Evolutionary conservation across 2,888 invertebrate genomes (phyloP).

Genomic region (Argyra leucocephala): DNA sequence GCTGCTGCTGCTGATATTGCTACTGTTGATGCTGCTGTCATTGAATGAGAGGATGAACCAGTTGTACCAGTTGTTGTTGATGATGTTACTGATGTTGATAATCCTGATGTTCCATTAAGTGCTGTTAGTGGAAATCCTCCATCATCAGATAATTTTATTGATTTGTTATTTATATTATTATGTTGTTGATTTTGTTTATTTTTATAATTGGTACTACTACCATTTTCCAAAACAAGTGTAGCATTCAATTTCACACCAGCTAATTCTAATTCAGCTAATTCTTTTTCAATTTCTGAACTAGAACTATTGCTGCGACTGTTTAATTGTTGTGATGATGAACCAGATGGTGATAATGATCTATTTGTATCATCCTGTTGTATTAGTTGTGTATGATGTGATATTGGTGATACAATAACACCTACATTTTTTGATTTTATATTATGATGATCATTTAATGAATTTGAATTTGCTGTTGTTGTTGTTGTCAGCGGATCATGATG

Average conservation of each 20-base stretch:
- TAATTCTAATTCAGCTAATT: slow-evolving; percentile 50
- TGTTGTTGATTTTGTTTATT: slow-evolving; percentile 31
- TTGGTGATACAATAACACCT: slow-evolving; percentile 28
- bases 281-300: slow-evolving; percentile 54
- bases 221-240: slow-evolving; percentile 28
- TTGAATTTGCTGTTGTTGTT: no score
- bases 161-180: slow-evolving; percentile 26
- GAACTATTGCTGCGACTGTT: slow-evolving; percentile 48
- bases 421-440: neutral
- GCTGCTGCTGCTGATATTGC: slow-evolving; percentile 15
- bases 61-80: slow-evolving; percentile 10
- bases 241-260: slow-evolving; percentile 29
- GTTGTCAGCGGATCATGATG: neutral
- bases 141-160: neutral
- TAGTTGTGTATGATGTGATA: slow-evolving; percentile 23
- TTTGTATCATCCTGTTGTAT: slow-evolving; percentile 18
- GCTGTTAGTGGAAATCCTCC: slow-evolving; percentile 20
- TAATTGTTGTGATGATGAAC: slow-evolving; percentile 19
- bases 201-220: no score
- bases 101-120: neutral
- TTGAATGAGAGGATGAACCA: slow-evolving; percentile 15
- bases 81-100: slow-evolving; percentile 2
- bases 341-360: slow-evolving; percentile 22
- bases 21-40: slow-evolving; percentile 17
- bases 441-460: neutral